Base-by-base conservation (phyloP, 2,888 invertebrate genomes). In the Acleris emargana region DNA sequence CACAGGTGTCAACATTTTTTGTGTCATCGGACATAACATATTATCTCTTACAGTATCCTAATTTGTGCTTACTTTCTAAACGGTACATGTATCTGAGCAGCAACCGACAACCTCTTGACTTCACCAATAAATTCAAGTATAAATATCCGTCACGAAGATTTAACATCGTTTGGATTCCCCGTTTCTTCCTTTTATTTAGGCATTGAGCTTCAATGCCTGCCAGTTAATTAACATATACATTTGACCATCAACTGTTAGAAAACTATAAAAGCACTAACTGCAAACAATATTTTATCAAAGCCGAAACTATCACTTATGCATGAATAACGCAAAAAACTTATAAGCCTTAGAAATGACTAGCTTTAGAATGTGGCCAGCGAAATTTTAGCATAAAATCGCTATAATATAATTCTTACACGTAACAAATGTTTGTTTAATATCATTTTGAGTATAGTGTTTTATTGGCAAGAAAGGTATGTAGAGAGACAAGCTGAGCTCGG, bases 391-490 rank as follows among this genome's bases (percentile, higher is more conserved):
- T 13, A 43, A 49, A 11, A 45, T 28, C 28, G 55, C 54, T 64
- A 58, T 38, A 20, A 50, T 50, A 20, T 53, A 61, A 45, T 67
- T 50, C 49, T 43, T 20, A 53, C 22, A 22, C 20, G 53, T 47
- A 47, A 62, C 17, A 52, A 25, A 59, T 57, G 54, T 50, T 54
- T 22, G 17, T 51, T 52, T 17, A 68, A 64, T 68, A 64, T 64
- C 57, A 47, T 58, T 13, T 32, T 49, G 58, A 69, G 68, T 67
- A 77, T 82, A 80, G 83, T 78, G 77, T 78, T 76, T 77, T 78
- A 73, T 79, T 85, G 90, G 89, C 90, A 90, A 90, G 89, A 88
- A 79, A 76, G 60, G 68, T 67, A 72, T 68, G 66, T 87, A 89
- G 89, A 89, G 89, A 89, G 89, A 84, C 82, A 67, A 73, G 76